phyloP scores from a whole-genome alignment of 2,797 vertebrate species.

The Carduelis carduelis region DNA sequence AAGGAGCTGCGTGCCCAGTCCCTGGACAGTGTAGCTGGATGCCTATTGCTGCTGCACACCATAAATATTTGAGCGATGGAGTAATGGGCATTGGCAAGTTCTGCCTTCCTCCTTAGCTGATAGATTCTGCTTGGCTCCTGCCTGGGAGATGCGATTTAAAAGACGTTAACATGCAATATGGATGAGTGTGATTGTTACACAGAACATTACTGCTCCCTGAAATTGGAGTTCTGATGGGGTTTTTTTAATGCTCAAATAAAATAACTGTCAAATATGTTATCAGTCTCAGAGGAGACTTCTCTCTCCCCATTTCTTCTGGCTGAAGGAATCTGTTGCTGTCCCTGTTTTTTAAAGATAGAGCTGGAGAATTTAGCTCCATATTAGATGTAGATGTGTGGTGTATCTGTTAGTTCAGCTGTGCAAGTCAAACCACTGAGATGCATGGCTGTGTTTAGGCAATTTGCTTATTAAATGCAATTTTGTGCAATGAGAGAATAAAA shows the following conservation, averaged over 20 bases:
- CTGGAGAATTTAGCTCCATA: neutral
- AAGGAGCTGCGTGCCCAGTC: neutral
- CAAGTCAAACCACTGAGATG: neutral
- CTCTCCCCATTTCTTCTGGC: neutral
- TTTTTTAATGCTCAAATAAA: slow-evolving; percentile 2
- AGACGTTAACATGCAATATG: neutral
- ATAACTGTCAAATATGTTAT: neutral
- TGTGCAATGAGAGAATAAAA: neutral
- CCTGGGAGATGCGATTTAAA: neutral
- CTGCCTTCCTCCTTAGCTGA: neutral
- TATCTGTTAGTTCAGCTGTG: neutral
- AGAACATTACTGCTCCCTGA: neutral
- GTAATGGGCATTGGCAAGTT: neutral
- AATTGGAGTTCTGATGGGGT: neutral
- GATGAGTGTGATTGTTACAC: slow-evolving; percentile 2
- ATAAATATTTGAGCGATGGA: neutral
- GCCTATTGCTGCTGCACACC: accelerated
- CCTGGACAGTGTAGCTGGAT: neutral
- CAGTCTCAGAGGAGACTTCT: neutral
- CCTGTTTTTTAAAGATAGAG: neutral
- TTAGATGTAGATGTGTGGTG: neutral
- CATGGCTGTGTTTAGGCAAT: neutral
- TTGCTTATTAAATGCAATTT: neutral
- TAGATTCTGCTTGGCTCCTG: neutral
- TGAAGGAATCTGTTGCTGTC: neutral